Conservation (phyloP, 2,113 vertebrate species). For the Ictalurus punctatus region DNA sequence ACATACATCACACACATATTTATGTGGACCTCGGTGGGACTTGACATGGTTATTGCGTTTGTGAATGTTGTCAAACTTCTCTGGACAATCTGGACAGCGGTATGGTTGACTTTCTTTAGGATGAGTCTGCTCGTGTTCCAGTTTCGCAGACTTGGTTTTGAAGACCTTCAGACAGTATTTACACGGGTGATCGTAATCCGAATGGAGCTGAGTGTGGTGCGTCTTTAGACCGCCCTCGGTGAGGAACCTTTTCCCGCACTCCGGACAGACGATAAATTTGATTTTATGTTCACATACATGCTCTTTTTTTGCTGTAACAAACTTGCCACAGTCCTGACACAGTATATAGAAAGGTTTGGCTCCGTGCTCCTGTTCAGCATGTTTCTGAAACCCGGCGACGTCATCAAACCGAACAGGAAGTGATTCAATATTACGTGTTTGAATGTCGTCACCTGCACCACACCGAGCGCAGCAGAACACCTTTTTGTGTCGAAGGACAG, state of each 20-base stretch:
- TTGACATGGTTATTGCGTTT: conserved; percentile 12
- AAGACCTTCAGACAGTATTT: conserved; percentile 39
- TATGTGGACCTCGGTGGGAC: conserved; percentile 12
- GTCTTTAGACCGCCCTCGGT: conserved; percentile 6
- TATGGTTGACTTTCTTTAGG: conserved; percentile 18
- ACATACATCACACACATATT: conserved; percentile 14
- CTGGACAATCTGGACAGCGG: conserved; percentile 23
- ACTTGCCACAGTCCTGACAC: conserved; percentile 28
- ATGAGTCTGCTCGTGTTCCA: conserved; percentile 35
- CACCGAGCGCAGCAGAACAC: conserved; percentile 31
- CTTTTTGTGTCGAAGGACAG: conserved; percentile 1
- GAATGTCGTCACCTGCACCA: neutral
- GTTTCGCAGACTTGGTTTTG: conserved; percentile 6
- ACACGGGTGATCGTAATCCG: conserved; percentile 15
- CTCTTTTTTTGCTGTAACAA: neutral
- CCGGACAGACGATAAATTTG: conserved; percentile 23
- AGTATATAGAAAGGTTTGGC: conserved; percentile 6
- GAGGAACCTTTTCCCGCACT: conserved; percentile 27
- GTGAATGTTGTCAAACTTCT: conserved; percentile 14
- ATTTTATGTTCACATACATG: conserved; percentile 22
- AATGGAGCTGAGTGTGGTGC: conserved; percentile 16
- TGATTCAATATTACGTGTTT: neutral
- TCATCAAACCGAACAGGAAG: neutral
- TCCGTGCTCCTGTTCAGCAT: conserved; percentile 36
- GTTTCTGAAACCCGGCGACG: conserved; percentile 14